Conservation (phyloP, 2,113 vertebrate genomes). For the Cichladusa arquata region DNA sequence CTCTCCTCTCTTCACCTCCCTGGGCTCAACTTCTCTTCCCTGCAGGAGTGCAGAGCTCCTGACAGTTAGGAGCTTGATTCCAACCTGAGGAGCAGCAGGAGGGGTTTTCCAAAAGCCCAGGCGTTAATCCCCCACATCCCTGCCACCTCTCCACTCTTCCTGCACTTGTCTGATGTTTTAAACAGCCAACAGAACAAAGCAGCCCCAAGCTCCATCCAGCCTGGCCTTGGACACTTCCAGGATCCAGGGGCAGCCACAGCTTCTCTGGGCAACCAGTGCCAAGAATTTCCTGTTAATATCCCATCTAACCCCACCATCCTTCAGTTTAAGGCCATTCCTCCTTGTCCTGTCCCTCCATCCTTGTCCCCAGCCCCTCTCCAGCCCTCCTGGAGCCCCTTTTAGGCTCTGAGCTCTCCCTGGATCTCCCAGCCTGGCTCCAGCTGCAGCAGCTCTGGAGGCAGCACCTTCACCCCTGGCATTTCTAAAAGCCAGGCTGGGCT, state of each 20-base stretch:
- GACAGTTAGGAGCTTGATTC: too few relatives aligned
- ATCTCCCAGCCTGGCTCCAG: background rate
- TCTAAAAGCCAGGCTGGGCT: background rate
- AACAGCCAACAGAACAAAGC: background rate
- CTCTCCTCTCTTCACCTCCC: background rate
- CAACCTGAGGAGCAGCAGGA: fast-evolving
- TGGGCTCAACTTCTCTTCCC: background rate
- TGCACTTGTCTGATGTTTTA: background rate
- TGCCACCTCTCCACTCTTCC: fast-evolving
- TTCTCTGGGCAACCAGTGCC: background rate
- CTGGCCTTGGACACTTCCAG: background rate
- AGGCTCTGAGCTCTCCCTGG: background rate
- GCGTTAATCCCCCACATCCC: background rate
- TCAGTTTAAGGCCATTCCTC: background rate
- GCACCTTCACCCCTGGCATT: background rate
- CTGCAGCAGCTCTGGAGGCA: background rate
- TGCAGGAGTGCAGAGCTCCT: background rate
- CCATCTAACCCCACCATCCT: background rate
- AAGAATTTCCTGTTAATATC: background rate
- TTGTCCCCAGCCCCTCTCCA: background rate
- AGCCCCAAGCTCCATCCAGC: background rate
- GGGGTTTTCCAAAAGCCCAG: background rate
- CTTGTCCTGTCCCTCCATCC: fast-evolving
- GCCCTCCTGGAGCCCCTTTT: background rate
- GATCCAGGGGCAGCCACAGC: background rate